Conservation (phyloP, 2,797 vertebrate genomes). For the Hippoglossus hippoglossus region DNA sequence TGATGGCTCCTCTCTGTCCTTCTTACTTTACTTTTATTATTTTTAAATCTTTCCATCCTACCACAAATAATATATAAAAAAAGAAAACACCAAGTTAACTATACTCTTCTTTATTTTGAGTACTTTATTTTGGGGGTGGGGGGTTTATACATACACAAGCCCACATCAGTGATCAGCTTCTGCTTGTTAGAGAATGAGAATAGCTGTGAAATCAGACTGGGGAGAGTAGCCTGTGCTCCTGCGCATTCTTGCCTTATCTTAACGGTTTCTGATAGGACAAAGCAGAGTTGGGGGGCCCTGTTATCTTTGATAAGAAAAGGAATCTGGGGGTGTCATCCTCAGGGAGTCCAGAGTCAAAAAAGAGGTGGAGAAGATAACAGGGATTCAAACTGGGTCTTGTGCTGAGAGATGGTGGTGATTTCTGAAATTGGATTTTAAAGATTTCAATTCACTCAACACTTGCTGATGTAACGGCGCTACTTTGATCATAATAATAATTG, state of each 20-base stretch:
- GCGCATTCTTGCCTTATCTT: conserved; percentile 85
- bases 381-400: conserved; percentile 19
- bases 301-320: conserved; percentile 66
- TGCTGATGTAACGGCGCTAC: too few species aligned
- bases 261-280: conserved; percentile 70
- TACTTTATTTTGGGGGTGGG: too few species aligned
- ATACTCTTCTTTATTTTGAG: too few species aligned
- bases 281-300: conserved; percentile 28
- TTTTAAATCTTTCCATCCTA: too few species aligned
- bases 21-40: too few species aligned
- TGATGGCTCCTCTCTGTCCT: too few species aligned
- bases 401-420: conserved; percentile 40
- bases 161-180: background rate
- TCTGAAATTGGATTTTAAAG: too few species aligned
- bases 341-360: conserved; percentile 38
- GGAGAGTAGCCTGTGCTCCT: conserved; percentile 49
- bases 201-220: conserved; percentile 22
- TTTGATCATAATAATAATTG: too few species aligned
- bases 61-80: too few species aligned
- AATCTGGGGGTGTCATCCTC: conserved; percentile 70
- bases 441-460: too few species aligned
- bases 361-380: conserved; percentile 28
- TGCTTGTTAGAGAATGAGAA: background rate
- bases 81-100: too few species aligned
- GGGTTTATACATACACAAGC: too few species aligned